Evolutionary conservation across 2,797 vertebrate genomes (phyloP), one percentile per base, ranked within the genome.

Genomic region (Microctenopoma steveboyesi): DNA sequence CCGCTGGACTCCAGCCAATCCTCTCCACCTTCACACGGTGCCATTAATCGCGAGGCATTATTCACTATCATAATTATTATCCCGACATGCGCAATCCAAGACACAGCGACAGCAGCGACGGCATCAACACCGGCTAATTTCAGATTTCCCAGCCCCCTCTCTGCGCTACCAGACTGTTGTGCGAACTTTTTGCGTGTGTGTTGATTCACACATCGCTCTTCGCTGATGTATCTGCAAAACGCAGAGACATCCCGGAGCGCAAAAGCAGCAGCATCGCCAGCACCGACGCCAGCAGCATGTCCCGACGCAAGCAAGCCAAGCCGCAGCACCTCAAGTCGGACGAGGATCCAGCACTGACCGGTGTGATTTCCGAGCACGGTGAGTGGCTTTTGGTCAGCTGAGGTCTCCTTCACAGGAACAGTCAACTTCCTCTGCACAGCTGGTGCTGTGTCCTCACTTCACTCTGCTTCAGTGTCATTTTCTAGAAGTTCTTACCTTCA

Each of bases 261-360:
- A 72, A 79, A 89, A 76, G 64, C 85, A 89, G 77, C 82, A 82
- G 70, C 82, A 82, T 52, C 84, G 93, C 64, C 84, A 72, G 72
- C 93, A 60, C 62, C 27, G 59, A 49, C 83, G 67, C 49, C 88
- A 95, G 93, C 95, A 95, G 93, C 94, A 99, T 99, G 98, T 99
- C 98, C 94, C 97, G 98, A 81, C 95, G 98, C 92, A 99, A 99
- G 93, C 98, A 99, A 94, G 95, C 97, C 87, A 97, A 97, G 85
- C 98, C 98, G 70, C 97, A 97, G 94, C 97, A 97, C 83, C 96
- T 98, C 90, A 93, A 88, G 86, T 94, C 96, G 66, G 97, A 97
- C 71, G 95, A 95, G 83, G 96, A 95, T 81, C 94, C 95, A 75
- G 92, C 95, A 74, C 91, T 94, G 81, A 88, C 94, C 86, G 95